Conservation (phyloP, 2,797 vertebrate genomes). For the Rostrhamus sociabilis region DNA sequence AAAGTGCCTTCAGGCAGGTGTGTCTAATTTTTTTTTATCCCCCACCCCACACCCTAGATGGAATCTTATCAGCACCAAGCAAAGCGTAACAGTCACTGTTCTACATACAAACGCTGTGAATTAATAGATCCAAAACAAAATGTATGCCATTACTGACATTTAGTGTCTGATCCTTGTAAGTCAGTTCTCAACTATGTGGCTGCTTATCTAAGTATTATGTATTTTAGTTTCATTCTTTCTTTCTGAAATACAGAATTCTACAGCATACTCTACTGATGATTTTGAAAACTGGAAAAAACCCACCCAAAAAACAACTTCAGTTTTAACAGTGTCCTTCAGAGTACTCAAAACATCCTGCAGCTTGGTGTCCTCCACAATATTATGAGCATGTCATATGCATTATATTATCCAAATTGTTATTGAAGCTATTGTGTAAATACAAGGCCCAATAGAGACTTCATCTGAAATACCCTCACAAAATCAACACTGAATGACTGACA, state of each 20-base stretch:
- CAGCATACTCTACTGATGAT: not conserved
- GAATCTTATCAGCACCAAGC: not conserved
- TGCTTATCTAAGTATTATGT: not conserved
- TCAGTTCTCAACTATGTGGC: not conserved
- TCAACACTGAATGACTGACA: not conserved
- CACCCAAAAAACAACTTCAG: not conserved
- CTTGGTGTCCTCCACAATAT: not conserved
- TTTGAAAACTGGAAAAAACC: not conserved
- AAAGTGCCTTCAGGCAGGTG: not conserved
- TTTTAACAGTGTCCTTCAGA: not conserved
- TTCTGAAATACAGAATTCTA: not conserved
- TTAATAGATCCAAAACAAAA: not conserved
- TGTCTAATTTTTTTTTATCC: not conserved
- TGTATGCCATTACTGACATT: not conserved
- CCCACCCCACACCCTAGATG: not conserved
- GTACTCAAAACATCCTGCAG: not conserved
- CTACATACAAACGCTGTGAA: not conserved
- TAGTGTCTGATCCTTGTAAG: not conserved
- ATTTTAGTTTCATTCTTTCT: not conserved
- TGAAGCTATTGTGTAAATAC: not conserved
- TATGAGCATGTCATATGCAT: not conserved
- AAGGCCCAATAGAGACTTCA: not conserved
- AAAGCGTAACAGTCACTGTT: accelerated
- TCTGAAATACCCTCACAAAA: not conserved
- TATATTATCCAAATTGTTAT: not conserved